Evolutionary conservation across 2,888 invertebrate species (phyloP).

Genomic region (Cotesia congregata): DNA sequence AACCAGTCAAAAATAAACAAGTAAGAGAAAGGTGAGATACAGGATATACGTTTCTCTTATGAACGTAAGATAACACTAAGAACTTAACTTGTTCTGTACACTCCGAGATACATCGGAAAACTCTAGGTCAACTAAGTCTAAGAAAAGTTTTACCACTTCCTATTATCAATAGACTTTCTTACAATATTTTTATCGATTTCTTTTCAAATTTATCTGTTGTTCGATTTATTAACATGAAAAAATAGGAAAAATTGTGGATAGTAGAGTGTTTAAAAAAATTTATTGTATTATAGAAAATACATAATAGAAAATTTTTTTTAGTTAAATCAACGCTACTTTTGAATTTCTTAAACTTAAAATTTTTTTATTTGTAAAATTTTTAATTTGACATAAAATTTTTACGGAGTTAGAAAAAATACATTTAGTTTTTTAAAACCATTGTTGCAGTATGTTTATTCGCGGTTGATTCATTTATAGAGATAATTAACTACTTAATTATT

Average conservation of each 20-base stretch:
- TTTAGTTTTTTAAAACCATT: no score
- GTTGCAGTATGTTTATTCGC: no score
- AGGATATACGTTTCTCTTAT: conserved; percentile 13
- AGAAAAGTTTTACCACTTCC: conserved; percentile 52
- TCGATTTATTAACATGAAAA: not conserved
- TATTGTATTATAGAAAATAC: not conserved
- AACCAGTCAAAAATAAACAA: conserved; percentile 19
- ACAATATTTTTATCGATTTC: not conserved
- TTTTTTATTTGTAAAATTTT: no score
- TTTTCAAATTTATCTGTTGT: not conserved
- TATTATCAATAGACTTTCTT: conserved; percentile 41
- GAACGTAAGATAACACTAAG: conserved; percentile 33
- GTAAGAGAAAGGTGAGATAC: conserved; percentile 14
- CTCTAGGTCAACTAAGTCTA: conserved; percentile 59
- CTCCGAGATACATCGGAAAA: conserved; percentile 41
- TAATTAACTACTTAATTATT: not conserved
- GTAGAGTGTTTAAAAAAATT: no score
- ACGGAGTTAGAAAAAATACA: no score
- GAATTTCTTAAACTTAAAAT: no score
- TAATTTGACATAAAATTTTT: no score
- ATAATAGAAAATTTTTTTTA: not conserved
- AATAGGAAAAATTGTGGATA: not conserved
- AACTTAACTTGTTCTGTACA: not conserved
- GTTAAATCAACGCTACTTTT: no score
- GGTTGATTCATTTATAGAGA: no score